Conservation (phyloP, 2,113 vertebrate genomes). For the Megalops atlanticus region DNA sequence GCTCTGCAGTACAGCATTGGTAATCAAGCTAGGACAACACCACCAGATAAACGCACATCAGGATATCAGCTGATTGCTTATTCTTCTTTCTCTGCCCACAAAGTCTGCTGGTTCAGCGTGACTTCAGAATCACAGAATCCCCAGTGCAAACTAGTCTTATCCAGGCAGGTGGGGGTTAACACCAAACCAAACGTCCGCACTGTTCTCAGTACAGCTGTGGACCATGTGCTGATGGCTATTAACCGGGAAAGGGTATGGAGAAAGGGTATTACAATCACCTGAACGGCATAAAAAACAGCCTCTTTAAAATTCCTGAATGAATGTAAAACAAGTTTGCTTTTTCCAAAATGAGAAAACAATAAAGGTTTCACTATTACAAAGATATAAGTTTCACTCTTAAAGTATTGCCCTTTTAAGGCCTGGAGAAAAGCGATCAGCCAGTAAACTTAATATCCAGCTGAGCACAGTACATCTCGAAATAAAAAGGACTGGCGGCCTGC, state of each 20-base stretch:
- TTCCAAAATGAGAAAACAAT: not conserved
- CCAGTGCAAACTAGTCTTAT: not conserved
- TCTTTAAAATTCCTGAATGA: slow-evolving; percentile 36
- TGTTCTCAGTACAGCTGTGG: slow-evolving; percentile 1
- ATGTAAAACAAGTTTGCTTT: slow-evolving; percentile 33
- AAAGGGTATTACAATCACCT: slow-evolving; percentile 30
- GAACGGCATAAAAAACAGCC: slow-evolving; percentile 21
- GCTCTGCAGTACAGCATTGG: not conserved
- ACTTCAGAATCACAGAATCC: not conserved
- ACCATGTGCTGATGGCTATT: slow-evolving; percentile 22
- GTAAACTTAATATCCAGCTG: slow-evolving; percentile 22
- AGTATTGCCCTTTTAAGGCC: slow-evolving; percentile 43
- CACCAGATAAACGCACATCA: not conserved
- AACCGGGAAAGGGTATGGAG: slow-evolving; percentile 16
- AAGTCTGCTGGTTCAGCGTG: slow-evolving; percentile 2
- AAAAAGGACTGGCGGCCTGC: not conserved
- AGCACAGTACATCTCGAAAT: not conserved
- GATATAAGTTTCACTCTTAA: slow-evolving; percentile 23
- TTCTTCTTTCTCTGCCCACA: not conserved
- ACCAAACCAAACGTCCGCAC: not conserved
- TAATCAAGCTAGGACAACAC: not conserved
- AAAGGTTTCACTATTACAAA: slow-evolving; percentile 19
- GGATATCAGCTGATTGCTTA: not conserved
- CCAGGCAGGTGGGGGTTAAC: not conserved
- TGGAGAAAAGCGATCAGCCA: slow-evolving; percentile 34